These are phyloP conservation scores for Gallirallus australis DNA, from an alignment of 2,797 vertebrate genomes.

Conservation along the genomic window DNA sequence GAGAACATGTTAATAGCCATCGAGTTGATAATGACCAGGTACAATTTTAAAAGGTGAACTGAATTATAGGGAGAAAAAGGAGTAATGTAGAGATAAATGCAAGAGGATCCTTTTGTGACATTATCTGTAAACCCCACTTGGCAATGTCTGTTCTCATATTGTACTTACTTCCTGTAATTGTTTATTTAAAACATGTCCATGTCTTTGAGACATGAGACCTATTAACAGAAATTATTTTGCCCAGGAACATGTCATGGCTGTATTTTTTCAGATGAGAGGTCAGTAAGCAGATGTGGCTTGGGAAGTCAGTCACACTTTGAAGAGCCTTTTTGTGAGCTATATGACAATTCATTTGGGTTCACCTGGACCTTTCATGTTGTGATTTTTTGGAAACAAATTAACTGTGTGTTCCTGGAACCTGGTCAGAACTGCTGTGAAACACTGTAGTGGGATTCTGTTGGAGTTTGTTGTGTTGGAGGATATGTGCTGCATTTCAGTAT, in stretches of 20 bases:
- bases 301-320: background rate
- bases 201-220: background rate
- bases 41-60: background rate
- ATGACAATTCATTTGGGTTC: background rate
- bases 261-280: background rate
- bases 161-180: background rate
- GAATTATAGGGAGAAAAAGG: background rate
- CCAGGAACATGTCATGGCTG: background rate
- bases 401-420: background rate
- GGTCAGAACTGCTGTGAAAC: background rate
- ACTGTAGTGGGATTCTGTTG: background rate
- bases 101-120: background rate
- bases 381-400: background rate
- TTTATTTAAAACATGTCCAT: background rate
- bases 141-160: background rate
- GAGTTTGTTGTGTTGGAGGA: background rate
- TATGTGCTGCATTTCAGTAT: background rate
- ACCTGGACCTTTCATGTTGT: background rate
- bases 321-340: background rate
- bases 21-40: background rate
- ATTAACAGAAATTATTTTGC: background rate
- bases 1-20: background rate
- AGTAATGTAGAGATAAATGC: background rate
- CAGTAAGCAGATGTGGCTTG: background rate
- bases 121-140: background rate